These are phyloP conservation scores for Parascotia fuliginaria DNA, from an alignment of 2,888 invertebrate genomes.

Conservation along the genomic window DNA sequence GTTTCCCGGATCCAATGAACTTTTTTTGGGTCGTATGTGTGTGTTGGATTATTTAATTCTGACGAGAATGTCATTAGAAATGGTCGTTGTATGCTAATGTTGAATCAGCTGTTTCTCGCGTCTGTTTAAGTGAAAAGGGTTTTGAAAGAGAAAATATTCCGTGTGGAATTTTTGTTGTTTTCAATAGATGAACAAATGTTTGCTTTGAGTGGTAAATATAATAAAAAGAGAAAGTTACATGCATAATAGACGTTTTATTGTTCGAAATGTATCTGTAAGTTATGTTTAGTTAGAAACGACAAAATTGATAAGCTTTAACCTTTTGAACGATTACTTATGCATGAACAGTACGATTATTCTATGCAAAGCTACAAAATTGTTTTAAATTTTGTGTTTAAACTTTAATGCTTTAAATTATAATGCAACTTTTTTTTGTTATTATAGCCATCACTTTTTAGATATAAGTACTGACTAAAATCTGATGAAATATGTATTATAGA, in stretches of 20 bases:
- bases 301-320: not conserved
- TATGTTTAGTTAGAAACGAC: not conserved
- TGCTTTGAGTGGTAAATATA: conserved; percentile 8
- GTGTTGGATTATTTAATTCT: conserved; percentile 36
- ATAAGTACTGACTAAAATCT: no score
- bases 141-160: conserved; percentile 17
- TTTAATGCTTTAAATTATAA: no score
- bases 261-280: not conserved
- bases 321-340: no score
- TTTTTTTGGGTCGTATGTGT: conserved; percentile 63
- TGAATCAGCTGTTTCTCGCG: conserved; percentile 38
- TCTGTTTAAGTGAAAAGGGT: conserved; percentile 21
- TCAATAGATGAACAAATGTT: conserved; percentile 10
- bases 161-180: conserved; percentile 17
- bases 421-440: no score
- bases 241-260: conserved; percentile 7
- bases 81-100: conserved; percentile 32
- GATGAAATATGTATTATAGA: no score
- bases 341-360: no score
- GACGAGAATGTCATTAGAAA: conserved; percentile 32
- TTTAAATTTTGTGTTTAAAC: no score
- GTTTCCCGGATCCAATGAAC: conserved; percentile 78
- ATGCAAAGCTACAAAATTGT: no score
- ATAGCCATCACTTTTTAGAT: no score
- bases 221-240: conserved; percentile 25